Evolutionary conservation across 2,797 vertebrate species (phyloP).

Genomic region (Trematomus bernacchii): DNA sequence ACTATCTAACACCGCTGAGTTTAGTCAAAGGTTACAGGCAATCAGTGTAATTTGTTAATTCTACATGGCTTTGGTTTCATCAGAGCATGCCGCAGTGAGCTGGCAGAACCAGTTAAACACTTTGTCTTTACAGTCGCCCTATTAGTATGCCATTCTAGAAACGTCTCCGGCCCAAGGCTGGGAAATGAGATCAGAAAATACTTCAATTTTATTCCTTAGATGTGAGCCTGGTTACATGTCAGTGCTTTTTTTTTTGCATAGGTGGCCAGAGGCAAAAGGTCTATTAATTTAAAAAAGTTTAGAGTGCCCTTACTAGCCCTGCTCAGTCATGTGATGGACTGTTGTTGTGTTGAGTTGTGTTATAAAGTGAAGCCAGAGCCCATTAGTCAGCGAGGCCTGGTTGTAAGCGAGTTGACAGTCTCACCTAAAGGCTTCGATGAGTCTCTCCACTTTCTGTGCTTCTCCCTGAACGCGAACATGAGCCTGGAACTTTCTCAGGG

Average conservation of each 20-base stretch:
- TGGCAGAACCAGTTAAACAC: conserved; percentile 47
- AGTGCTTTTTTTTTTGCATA: conserved; percentile 53
- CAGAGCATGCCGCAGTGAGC: conserved; percentile 45
- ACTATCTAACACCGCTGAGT: conserved; percentile 67
- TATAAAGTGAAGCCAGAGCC: conserved; percentile 47
- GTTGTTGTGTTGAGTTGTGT: conserved; percentile 37
- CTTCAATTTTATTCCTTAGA: conserved; percentile 36
- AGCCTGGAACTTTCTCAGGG: conserved; percentile 98
- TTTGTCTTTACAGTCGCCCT: conserved; percentile 33
- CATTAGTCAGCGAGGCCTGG: conserved; percentile 31
- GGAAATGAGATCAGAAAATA: conserved; percentile 36
- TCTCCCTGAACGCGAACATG: conserved; percentile 98
- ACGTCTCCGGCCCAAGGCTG: conserved; percentile 35
- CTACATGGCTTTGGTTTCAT: conserved; percentile 63
- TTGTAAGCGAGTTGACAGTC: conserved; percentile 55
- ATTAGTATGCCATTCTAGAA: conserved; percentile 55
- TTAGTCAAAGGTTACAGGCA: conserved; percentile 73
- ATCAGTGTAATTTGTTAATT: conserved; percentile 75
- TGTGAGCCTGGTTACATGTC: conserved; percentile 27
- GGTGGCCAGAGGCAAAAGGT: conserved; percentile 51
- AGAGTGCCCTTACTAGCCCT: conserved; percentile 36
- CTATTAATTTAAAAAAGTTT: conserved; percentile 40
- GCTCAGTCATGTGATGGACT: conserved; percentile 41
- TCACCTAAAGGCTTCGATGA: conserved; percentile 98
- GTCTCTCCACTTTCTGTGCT: conserved; percentile 98